Percentiles rank a stretch among this genome's conserved stretches.
Conservation (phyloP, 2,113 vertebrate genomes). For the Chascanopsetta lugubris region DNA sequence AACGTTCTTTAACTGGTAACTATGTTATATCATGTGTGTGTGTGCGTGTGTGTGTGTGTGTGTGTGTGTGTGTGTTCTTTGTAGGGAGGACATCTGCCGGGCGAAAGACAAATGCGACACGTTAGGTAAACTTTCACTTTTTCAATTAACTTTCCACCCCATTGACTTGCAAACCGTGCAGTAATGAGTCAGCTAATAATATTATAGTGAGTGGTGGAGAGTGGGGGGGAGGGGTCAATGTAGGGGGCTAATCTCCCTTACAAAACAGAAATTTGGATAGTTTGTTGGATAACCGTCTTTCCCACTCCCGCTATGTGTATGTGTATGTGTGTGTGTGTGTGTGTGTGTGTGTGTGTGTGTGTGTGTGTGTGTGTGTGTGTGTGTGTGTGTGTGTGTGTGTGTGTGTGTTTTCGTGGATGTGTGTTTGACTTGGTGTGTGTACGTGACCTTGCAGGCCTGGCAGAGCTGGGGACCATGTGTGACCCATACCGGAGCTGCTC, state of each 20-base stretch:
- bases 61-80: constrained; percentile 48
- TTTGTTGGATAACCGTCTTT: constrained; percentile 65
- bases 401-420: constrained; percentile 21
- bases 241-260: constrained; percentile 64
- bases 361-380: constrained; percentile 19
- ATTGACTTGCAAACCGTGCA: constrained; percentile 36
- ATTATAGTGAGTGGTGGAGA: constrained; percentile 63
- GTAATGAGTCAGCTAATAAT: constrained; percentile 69
- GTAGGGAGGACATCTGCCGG: constrained; percentile 97
- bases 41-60: constrained; percentile 5
- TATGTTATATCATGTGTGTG: not conserved
- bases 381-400: constrained; percentile 27
- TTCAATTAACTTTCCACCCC: constrained; percentile 46
- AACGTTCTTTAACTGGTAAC: not conserved
- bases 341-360: constrained; percentile 34
- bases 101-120: constrained; percentile 97
- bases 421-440: constrained; percentile 34
- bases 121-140: constrained; percentile 85
- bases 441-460: constrained; percentile 84
- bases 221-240: constrained; percentile 36
- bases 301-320: constrained; percentile 26
- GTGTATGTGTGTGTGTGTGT: constrained; percentile 27
- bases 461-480: constrained; percentile 96
- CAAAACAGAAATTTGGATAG: constrained; percentile 57
- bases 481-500: constrained; percentile 94